Evolutionary conservation across 1,140 invertebrate species (phyloP), one percentile per base, ranked within the genome.

Genomic region (Bursaphelenchus mucronatus): DNA sequence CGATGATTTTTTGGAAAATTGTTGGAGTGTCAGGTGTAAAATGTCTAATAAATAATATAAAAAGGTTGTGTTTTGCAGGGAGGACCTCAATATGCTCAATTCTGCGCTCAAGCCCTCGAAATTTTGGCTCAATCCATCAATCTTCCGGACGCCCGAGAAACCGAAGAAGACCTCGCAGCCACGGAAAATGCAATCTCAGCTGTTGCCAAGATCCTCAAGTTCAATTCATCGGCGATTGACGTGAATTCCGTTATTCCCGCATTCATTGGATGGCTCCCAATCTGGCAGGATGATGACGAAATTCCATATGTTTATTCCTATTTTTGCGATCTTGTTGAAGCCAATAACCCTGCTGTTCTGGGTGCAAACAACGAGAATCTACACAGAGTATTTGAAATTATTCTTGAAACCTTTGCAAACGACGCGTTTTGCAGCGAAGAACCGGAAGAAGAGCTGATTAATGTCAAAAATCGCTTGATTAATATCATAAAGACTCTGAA

Each of bases 151-250:
- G 17, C 68, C 8, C 87, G 91, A 75, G 85, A 86, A 19, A 83
- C 87, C 0, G 90, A 92, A 78, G 66, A 59, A 1, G 57, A 2
- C 11, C 13, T 59, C 21, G 57, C 41, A 50, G 57, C 57, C n/a
- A 97, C 94, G 19, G 95, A 99, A 84, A 99, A 99, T 82, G 93
- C 92, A 3, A 97, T 99, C 69, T 91, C 93, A 40, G 94, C 95
- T 0, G 89, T 98, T 45, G 90, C 93, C 5, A 98, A 98, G 87
- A 96, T 99, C 71, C 87, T 97, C 61, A 94, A 95, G 85, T 94
- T 90, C 80, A 95, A 94, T 81, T 87, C 86, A 66, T 87, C 87
- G 40, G 87, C 87, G 54, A 87, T 96, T 39, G 89, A 94, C 81
- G 85, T 90, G 57, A 89, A 91, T 80, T 89, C 93, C 82, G 65